Evolutionary conservation across 2,797 vertebrate genomes (phyloP), one percentile per base, ranked within the genome.

Genomic region (Sebastes melanostomus): DNA sequence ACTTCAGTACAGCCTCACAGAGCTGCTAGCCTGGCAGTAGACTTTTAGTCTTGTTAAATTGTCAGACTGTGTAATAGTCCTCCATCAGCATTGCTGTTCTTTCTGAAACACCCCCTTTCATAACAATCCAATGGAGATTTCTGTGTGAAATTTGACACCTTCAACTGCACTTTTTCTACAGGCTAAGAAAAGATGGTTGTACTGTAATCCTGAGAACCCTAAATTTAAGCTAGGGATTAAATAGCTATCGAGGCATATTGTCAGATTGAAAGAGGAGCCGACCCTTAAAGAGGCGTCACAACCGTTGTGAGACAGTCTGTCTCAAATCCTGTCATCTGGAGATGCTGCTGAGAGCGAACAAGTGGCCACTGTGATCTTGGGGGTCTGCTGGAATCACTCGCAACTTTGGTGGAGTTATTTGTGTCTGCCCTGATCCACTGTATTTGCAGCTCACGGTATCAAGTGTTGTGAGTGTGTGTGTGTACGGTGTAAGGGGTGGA

Each of bases 321-420:
- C 80, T 87, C 63, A 83, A 80, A 90, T 75, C 77, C 80, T 74
- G 81, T 89, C 86, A 84, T 83, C 77, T 80, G 84, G 85, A 91
- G 88, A 87, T 74, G 82, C 84, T 88, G 83, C 84, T 76, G 71
- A 66, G 63, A 71, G 75, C 7, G 71, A 90, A 91, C 86, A 90
- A 92, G 86, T 90, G 88, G 83, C 78, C 82, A 66, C 83, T 72
- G 77, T 78, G 79, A 84, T 82, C 72, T 30, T 75, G 69, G 54
- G 62, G 75, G 74, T 86, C 86, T 77, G 65, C 75, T 89, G 84
- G 86, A 91, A 88, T 92, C 88, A 74, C 69, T 91, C 73, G 84
- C 87, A 87, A 87, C 87, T 86, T 85, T 75, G 42, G 58, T 84
- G 73, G 54, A 85, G 91, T 93, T 93, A 94, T 94, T 91, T 93